Conservation (phyloP, 2,113 vertebrate species). For the Sapayoa aenigma region DNA sequence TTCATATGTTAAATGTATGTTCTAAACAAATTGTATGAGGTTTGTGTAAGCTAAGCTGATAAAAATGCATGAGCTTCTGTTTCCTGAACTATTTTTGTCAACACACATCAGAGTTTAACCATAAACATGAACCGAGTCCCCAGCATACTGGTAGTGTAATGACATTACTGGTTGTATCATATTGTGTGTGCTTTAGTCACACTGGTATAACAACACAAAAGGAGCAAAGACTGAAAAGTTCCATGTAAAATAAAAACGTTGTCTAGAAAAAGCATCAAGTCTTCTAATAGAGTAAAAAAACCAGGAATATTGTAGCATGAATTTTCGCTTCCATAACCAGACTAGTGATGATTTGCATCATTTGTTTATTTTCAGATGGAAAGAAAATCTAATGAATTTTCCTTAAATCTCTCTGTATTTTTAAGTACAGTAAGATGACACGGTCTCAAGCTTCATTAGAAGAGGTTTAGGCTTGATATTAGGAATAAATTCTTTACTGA, state of each 20-base stretch:
- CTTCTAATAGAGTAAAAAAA: not conserved
- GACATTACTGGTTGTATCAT: not conserved
- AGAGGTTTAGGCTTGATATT: no score
- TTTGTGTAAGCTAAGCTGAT: slow-evolving; percentile 6
- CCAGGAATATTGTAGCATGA: not conserved
- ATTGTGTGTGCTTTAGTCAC: not conserved
- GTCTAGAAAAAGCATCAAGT: not conserved
- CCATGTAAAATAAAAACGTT: not conserved
- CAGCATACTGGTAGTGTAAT: not conserved
- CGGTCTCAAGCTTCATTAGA: no score
- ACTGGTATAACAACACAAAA: not conserved
- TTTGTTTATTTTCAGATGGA: not conserved
- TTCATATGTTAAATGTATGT: not conserved
- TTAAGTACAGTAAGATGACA: not conserved
- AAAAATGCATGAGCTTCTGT: slow-evolving; percentile 21
- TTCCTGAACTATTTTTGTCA: slow-evolving; percentile 22
- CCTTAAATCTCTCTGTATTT: not conserved
- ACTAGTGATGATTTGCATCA: not conserved
- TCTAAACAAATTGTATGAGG: not conserved
- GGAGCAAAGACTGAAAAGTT: not conserved
- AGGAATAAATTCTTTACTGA: no score
- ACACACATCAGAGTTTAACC: not conserved
- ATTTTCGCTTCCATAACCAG: not conserved
- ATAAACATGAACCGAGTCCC: not conserved
- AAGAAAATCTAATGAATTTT: not conserved